Percentiles rank a stretch among this genome's conserved stretches.
Conservation (phyloP, 2,888 invertebrate species). For the Phanerotoma sp. region DNA sequence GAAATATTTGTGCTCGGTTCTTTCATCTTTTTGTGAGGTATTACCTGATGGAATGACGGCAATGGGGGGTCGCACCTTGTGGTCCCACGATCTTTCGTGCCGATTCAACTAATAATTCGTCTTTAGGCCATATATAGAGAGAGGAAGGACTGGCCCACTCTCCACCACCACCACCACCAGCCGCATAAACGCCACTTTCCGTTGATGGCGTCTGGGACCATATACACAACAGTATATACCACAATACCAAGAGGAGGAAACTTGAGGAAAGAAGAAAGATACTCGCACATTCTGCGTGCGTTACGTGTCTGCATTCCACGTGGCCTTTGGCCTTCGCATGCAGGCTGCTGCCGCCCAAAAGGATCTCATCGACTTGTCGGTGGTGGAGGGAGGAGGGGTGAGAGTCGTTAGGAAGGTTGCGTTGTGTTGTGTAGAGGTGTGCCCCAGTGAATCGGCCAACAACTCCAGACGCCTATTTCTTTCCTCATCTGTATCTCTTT, state of each 20-base stretch:
- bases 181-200: neutral
- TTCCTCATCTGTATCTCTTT: neutral
- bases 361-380: conserved; percentile 2
- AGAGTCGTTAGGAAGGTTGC: conserved; percentile 17
- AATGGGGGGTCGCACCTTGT: conserved; percentile 32
- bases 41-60: conserved; percentile 36
- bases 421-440: conserved; percentile 1
- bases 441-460: conserved; percentile 15
- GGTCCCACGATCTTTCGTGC: conserved; percentile 34
- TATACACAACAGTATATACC: conserved; percentile 5
- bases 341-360: conserved; percentile 16
- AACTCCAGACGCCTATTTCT: conserved; percentile 1
- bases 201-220: neutral
- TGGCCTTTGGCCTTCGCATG: conserved; percentile 47
- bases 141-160: neutral
- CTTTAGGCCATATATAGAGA: conserved; percentile 26
- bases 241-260: neutral
- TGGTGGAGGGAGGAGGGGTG: neutral
- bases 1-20: conserved; percentile 14
- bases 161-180: neutral
- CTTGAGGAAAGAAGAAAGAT: conserved; percentile 2
- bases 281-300: conserved; percentile 48
- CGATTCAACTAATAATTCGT: conserved; percentile 50
- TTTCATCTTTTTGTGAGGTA: conserved; percentile 27
- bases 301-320: conserved; percentile 55